phyloP scores from a whole-genome alignment of 1,140 invertebrate species.

The Polyergus mexicanus region DNA sequence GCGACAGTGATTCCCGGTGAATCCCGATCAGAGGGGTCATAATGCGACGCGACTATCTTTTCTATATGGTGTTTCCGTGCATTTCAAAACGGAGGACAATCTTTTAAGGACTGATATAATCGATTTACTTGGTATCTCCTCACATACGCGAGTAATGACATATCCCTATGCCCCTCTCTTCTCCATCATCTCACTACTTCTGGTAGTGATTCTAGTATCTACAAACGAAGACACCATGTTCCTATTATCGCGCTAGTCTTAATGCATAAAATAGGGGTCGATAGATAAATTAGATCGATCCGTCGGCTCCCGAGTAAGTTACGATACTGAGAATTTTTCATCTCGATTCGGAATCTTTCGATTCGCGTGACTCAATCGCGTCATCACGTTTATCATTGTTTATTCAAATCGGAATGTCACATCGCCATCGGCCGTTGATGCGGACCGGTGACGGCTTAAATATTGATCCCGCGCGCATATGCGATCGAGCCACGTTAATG shows the following conservation, averaged over 20 bases:
- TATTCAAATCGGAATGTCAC: slow-evolving; percentile 19
- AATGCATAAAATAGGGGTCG: slow-evolving; percentile 80
- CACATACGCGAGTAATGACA: slow-evolving; percentile 66
- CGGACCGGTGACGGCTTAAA: slow-evolving; percentile 11
- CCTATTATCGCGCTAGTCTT: slow-evolving; percentile 87
- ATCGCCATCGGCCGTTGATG: not conserved
- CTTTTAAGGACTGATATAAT: slow-evolving; percentile 28
- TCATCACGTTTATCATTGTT: slow-evolving; percentile 30
- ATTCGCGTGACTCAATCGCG: slow-evolving; percentile 42
- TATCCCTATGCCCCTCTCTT: slow-evolving; percentile 69
- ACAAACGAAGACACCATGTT: slow-evolving; percentile 84
- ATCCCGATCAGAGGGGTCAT: not conserved
- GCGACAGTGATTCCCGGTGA: slow-evolving; percentile 9
- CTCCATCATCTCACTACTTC: not conserved
- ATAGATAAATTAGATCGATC: slow-evolving; percentile 63
- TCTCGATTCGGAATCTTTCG: slow-evolving; percentile 14
- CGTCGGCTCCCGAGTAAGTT: slow-evolving; percentile 61
- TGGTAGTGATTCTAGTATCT: slow-evolving; percentile 70
- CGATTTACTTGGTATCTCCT: slow-evolving; percentile 40
- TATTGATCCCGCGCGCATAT: slow-evolving; percentile 6
- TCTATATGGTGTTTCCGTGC: slow-evolving; percentile 58
- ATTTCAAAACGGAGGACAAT: slow-evolving; percentile 49
- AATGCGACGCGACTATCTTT: not conserved
- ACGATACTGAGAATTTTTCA: slow-evolving; percentile 38
- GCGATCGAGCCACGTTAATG: slow-evolving; percentile 36